These are phyloP conservation scores for Cheirogaleus medius DNA, from an alignment of 2,113 vertebrate species.

Conservation along the genomic window DNA sequence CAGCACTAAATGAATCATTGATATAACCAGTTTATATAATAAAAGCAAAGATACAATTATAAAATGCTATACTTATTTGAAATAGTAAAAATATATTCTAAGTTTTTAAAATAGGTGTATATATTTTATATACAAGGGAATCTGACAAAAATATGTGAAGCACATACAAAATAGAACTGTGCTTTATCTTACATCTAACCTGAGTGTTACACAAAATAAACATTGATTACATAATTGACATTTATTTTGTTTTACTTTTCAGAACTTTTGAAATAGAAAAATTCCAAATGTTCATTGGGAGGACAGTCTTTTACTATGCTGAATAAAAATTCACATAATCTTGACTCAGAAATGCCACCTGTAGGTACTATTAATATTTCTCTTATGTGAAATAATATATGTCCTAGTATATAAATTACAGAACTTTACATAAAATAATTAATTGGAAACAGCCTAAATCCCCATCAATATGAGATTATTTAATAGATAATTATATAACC, in stretches of 20 bases:
- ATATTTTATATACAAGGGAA: not conserved
- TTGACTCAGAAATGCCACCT: not conserved
- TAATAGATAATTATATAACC: not conserved
- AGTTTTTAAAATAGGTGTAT: not conserved
- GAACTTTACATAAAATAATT: not conserved
- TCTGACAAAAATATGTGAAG: not conserved
- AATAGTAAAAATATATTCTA: not conserved
- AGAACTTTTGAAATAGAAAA: conserved; percentile 16
- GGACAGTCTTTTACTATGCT: not conserved
- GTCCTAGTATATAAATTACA: not conserved
- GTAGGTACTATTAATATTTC: not conserved
- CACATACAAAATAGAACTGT: not conserved
- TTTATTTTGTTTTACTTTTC: conserved; percentile 22
- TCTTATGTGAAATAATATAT: not conserved
- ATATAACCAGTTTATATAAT: not conserved
- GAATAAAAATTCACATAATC: conserved; percentile 14
- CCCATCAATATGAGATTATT: not conserved
- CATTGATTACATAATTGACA: not conserved
- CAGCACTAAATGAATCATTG: not conserved
- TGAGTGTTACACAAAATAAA: conserved; percentile 18
- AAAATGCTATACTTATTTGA: conserved; percentile 13
- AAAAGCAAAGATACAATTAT: not conserved
- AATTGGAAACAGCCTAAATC: not conserved
- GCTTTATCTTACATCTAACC: not conserved
- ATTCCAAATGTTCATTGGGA: not conserved